A percentile compares a stretch with the other conserved stretches of the same genome.
Conservation (phyloP, 2,113 vertebrate species). For the Plecotus auritus region DNA sequence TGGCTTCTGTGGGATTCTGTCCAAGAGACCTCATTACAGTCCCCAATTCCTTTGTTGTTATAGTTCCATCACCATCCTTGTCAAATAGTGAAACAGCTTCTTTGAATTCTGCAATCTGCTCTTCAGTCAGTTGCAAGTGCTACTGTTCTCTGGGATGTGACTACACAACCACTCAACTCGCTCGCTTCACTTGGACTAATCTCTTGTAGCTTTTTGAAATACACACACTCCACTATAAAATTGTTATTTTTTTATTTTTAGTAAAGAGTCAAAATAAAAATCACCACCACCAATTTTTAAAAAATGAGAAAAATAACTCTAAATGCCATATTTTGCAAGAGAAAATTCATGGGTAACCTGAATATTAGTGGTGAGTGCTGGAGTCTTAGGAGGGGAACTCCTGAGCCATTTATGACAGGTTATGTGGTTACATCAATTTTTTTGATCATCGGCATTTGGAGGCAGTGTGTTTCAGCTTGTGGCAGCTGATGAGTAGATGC, state of each 20-base stretch:
- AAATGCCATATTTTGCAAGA: slow-evolving; percentile 26
- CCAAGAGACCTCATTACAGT: too few species aligned
- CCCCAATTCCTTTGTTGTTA: too few species aligned
- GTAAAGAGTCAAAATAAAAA: neutral
- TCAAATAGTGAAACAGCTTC: too few species aligned
- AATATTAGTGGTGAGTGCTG: neutral
- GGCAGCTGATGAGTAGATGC: neutral
- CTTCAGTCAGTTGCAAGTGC: too few species aligned
- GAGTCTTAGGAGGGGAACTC: neutral
- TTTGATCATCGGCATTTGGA: neutral
- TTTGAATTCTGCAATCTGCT: too few species aligned
- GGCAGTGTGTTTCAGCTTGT: neutral
- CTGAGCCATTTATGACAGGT: neutral
- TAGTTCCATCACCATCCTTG: too few species aligned
- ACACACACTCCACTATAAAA: neutral
- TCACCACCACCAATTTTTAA: neutral
- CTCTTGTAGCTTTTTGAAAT: neutral
- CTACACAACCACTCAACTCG: too few species aligned
- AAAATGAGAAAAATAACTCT: neutral
- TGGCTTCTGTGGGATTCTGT: too few species aligned
- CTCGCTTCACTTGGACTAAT: too few species aligned
- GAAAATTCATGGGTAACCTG: neutral
- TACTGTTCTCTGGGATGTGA: too few species aligned
- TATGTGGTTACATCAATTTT: neutral
- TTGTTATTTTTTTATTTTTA: neutral